Base-by-base conservation (phyloP, 2,888 invertebrate species). In the Odontomyia ornata region DNA sequence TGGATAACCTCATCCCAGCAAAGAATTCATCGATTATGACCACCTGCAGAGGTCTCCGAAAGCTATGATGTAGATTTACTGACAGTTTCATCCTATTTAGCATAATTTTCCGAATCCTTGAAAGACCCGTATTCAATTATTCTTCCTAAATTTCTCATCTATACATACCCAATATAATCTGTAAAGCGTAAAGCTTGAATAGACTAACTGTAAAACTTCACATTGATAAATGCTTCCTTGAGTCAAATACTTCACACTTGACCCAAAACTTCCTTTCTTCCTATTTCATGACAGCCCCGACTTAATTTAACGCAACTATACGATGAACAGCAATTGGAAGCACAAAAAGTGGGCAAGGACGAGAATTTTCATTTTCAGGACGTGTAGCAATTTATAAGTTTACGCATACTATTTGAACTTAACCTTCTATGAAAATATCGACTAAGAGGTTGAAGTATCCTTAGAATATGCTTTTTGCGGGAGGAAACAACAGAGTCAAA, bases 221-320 rank as follows among this genome's bases (percentile, higher is more conserved):
- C 52, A 15, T 52, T 52, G 52, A 52, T 52, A 52, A 52, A 52
- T 18, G 52, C 52, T 52, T n/a, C n/a, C 52, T 52, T 52, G 52
- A 52, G 52, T 18, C 52, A 15, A 9, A 52, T 52, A 52, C 13
- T 52, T 52, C 52, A 52, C 52, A n/a, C 52, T 52, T 52, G 52
- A 52, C 52, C 52, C 52, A 52, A 52, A 36, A 36, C 2, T 52
- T 43, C 43, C n/a, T n/a, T n/a, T 36, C 36, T 36, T 36, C 36
- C 52, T 52, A 18, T 52, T 52, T 52, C 15, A 52, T 52, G 52
- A 4, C 13, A 9, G 36, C 36, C 9, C n/a, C 52, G 13, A 52
- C 18, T 52, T 52, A 9, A 36, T 36, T 36, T 5, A 36, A 18
- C 52, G 13, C 7, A 52, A 18, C 52, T 52, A 13, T n/a, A 15